These are phyloP conservation scores for Vanessa cardui DNA, from an alignment of 2,888 invertebrate genomes.

Conservation along the genomic window DNA sequence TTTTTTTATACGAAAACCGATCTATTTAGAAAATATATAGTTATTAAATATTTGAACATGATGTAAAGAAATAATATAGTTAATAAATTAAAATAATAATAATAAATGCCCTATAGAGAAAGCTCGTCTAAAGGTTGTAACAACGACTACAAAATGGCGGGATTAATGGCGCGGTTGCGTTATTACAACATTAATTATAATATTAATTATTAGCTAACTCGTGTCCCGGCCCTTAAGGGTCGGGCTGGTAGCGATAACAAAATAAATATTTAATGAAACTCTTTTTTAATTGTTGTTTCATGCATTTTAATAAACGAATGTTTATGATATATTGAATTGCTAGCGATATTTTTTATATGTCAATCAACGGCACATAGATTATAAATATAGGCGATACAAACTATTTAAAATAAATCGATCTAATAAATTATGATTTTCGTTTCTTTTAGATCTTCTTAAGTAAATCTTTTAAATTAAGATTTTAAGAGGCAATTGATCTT, in stretches of 20 bases:
- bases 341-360: too few species aligned
- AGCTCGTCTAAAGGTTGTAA: constrained; percentile 44
- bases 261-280: constrained; percentile 33
- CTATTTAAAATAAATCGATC: too few species aligned
- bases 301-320: not conserved
- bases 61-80: constrained; percentile 4
- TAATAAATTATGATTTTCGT: too few species aligned
- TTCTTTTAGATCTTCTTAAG: too few species aligned
- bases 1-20: too few species aligned
- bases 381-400: too few species aligned
- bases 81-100: constrained; percentile 39
- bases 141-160: constrained; percentile 44
- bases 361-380: too few species aligned
- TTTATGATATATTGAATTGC: too few species aligned
- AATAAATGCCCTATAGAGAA: constrained; percentile 40
- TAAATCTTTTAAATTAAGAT: too few species aligned
- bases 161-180: constrained; percentile 58
- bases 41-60: not conserved
- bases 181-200: constrained; percentile 79
- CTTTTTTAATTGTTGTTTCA: not conserved
- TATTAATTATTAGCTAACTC: constrained; percentile 81
- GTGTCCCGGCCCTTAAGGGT: constrained; percentile 60
- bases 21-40: not conserved
- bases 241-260: constrained; percentile 50
- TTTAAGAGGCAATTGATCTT: too few species aligned